Base-by-base conservation (phyloP, 2,113 vertebrate species). In the Ctenomys sociabilis region DNA sequence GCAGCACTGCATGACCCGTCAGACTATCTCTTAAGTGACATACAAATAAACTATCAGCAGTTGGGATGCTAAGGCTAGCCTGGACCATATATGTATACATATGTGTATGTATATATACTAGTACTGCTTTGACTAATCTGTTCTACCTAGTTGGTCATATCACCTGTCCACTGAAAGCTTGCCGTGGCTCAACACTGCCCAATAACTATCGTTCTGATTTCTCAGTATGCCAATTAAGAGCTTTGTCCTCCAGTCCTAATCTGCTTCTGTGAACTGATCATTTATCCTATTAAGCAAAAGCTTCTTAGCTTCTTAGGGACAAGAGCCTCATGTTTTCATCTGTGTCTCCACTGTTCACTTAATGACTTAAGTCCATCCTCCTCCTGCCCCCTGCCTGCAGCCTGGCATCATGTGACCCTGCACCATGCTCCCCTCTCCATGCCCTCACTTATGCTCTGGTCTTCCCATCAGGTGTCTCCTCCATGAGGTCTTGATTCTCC, bases 231-330 rank as follows among this genome's bases (percentile, higher is more conserved):
- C 66, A 66, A 32, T 28, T 80, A 30, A 88, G 73, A 73, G 72
- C 9, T 85, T 93, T 75, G 78, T 57, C 52, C 22, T 77, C 45
- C 32, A n/a, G 81, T 28, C 57, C 83, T 85, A 88, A 91, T 70
- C 26, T 82, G 52, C 64, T 83, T 91, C 88, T 49, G 85, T 28
- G 52, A 85, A 88, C 40, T 72, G 75, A 85, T 66, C 80, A 95
- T 88, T 94, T 88, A 95, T 75, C 57, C 52, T 63, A 70, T 85
- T 95, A 92, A 90, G 94, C 70, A 54, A 89, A 94, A 72, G 28
- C 52, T 52, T 84, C 61, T 82, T 80, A 49, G n/a, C n/a, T n/a
- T n/a, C n/a, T n/a, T n/a, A 77, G 83, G 81, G 43, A 88, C 3
- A 85, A 12, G 7, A 85, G 83, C 59, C 35, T 88, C 40, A 28